Percentiles rank a stretch among this genome's conserved stretches.
Conservation (phyloP, 1,140 invertebrate genomes). For the Teleopsis dalmanni region DNA sequence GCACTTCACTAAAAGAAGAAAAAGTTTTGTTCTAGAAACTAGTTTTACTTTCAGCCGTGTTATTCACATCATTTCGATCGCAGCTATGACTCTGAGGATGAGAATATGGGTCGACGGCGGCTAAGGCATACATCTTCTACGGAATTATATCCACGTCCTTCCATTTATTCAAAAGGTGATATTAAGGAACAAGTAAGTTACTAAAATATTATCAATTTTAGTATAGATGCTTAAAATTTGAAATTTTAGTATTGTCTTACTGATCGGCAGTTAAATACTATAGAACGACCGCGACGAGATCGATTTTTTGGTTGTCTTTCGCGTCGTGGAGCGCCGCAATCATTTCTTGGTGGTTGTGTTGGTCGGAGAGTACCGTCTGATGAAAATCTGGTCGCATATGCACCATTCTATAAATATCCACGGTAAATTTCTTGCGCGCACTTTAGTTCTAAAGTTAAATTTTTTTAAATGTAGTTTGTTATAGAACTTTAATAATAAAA, state of each 20-base stretch:
- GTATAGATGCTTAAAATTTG: background rate
- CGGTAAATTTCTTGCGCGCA: too few species aligned
- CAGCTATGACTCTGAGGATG: slow-evolving; percentile 64
- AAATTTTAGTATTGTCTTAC: slow-evolving; percentile 76
- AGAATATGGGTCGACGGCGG: slow-evolving; percentile 54
- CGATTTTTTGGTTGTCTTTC: slow-evolving; percentile 80
- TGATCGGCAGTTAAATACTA: slow-evolving; percentile 75
- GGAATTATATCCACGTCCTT: slow-evolving; percentile 49
- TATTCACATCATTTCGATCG: slow-evolving; percentile 56
- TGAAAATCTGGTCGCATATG: slow-evolving; percentile 70
- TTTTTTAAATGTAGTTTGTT: background rate
- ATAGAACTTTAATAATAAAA: background rate
- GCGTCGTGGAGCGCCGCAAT: slow-evolving; percentile 41
- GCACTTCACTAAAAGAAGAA: background rate
- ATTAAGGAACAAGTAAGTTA: slow-evolving; percentile 55
- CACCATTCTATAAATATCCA: slow-evolving; percentile 64
- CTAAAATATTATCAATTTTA: background rate
- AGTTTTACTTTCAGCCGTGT: slow-evolving; percentile 48
- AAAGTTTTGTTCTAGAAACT: background rate
- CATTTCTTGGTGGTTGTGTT: slow-evolving; percentile 77
- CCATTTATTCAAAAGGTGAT: slow-evolving; percentile 82
- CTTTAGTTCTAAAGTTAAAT: too few species aligned
- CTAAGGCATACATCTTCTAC: slow-evolving; percentile 50
- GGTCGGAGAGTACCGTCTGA: slow-evolving; percentile 72
- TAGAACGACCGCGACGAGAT: slow-evolving; percentile 64